Evolutionary conservation across 2,888 invertebrate genomes (phyloP).

Genomic region (Ceraclea dissimilis): DNA sequence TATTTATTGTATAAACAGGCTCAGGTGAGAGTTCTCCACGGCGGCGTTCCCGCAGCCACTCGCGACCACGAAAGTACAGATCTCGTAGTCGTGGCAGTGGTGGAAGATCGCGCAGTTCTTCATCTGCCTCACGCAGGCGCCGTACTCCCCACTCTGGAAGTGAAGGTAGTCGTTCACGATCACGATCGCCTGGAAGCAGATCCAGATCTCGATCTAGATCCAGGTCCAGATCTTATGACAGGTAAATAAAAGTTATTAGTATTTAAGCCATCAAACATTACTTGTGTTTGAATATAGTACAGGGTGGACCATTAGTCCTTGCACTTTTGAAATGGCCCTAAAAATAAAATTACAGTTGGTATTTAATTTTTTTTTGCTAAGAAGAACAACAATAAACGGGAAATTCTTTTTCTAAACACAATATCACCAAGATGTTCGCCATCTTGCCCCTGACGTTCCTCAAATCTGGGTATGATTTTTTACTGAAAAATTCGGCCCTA

Average conservation of each 20-base stretch:
- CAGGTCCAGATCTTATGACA: constrained; percentile 47
- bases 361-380: too few relatives aligned
- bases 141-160: constrained; percentile 38
- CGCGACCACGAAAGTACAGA: constrained; percentile 59
- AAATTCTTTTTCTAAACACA: too few relatives aligned
- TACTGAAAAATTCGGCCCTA: too few relatives aligned
- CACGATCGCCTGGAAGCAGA: constrained; percentile 48
- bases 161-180: constrained; percentile 50
- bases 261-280: neutral
- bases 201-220: constrained; percentile 57
- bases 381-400: too few relatives aligned
- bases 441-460: too few relatives aligned
- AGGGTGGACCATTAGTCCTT: too few relatives aligned
- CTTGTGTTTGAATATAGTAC: too few relatives aligned
- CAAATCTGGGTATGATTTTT: too few relatives aligned
- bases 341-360: too few relatives aligned
- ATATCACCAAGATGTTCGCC: too few relatives aligned
- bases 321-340: too few relatives aligned
- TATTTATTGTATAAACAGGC: too few relatives aligned
- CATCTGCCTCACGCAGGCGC: constrained; percentile 32
- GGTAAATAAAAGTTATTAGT: constrained; percentile 34
- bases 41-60: constrained; percentile 45
- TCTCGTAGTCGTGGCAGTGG: constrained; percentile 54
- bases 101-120: constrained; percentile 42
- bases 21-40: constrained; percentile 31